Evolutionary conservation across 2,113 vertebrate species (phyloP), one percentile per base, ranked within the genome.

Genomic region (Rousettus leschenaultii): DNA sequence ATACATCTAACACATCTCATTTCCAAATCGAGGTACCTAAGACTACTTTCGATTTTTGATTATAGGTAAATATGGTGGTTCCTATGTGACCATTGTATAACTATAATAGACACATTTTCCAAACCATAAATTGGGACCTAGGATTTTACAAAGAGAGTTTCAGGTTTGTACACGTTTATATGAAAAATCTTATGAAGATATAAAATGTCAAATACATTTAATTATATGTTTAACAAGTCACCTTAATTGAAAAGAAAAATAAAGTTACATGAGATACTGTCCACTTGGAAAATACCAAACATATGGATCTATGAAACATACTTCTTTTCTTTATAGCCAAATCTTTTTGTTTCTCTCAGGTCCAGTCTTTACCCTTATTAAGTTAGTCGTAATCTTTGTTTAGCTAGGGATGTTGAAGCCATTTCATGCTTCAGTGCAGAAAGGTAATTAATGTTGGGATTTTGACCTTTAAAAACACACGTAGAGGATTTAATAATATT

Each of bases 391-490:
- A 95, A 88, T 95, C 77, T 61, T 95, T 91, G 28, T 95, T 97
- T 96, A 95, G 75, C 66, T 97, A 90, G 86, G 80, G 59, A 95
- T 70, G 95, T 94, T 90, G 80, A 95, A 97, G 55, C 75, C 85
- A 95, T 97, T 97, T 96, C 94, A 97, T 86, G 94, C 95, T 95
- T 97, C 95, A 90, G 26, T 97, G 90, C 79, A 93, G 74, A 92
- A 90, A 95, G 86, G 95, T 96, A 96, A 97, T 97, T 97, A 95
- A 95, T 92, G 96, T 85, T 90, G 77, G 40, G 89, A 97, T 92
- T 97, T 70, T 95, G 96, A 97, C 92, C 94, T 95, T 97, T 97
- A 93, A 95, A 97, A 97, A 94, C 61, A 97, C 73, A 95, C 5
- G 2, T 78, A 78, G 57, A 94, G 28, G 57, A 86, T 94, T 97